Base-by-base conservation (phyloP, 2,113 vertebrate species). In the Marcusenius ussheri region DNA sequence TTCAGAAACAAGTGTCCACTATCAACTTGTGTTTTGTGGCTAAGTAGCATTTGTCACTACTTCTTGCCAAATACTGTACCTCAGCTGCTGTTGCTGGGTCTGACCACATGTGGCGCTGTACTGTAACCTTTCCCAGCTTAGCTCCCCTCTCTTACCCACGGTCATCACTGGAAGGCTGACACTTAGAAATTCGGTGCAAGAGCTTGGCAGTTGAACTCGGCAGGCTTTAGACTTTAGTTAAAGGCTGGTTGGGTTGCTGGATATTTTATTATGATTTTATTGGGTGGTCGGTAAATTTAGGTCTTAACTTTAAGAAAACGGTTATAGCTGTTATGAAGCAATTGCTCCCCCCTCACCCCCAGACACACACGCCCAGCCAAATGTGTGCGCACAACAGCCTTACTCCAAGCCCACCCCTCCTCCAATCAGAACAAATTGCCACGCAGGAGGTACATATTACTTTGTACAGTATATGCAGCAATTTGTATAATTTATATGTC, bases 1-100 rank as follows among this genome's bases (percentile, higher is more conserved):
- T 89, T 89, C 95, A 94, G 95, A 94, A 96, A 94, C 96, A 93
- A 94, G 92, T 95, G 93, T 95, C 95, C 94, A 95, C 95, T 95
- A 93, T 96, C 0, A 19, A 93, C 95, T 94, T 95, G 95, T 80
- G 31, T 80, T 89, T 83, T 86, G 86, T 90, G 84, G 87, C 74
- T 74, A 17, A 89, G 70, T 66, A 85, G 85, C 66, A 56, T 89
- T 17, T 89, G 50, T 89, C 70, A 89, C 62, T 89, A 84, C 84
- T 74, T 53, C 13, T 89, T 90, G 88, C 84, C 53, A 49, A 85
- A 89, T 90, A 58, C 84, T 45, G 45, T 87, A 31, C 27, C 86
- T 88, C 56, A 21, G 31, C 35, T 90, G 17, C 56, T 87, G 58
- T 84, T 83, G 87, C 87, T 62, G 56, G 87, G 42, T 74, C n/a